phyloP scores from a whole-genome alignment of 2,888 invertebrate species.

The Phymatocera aterrima region DNA sequence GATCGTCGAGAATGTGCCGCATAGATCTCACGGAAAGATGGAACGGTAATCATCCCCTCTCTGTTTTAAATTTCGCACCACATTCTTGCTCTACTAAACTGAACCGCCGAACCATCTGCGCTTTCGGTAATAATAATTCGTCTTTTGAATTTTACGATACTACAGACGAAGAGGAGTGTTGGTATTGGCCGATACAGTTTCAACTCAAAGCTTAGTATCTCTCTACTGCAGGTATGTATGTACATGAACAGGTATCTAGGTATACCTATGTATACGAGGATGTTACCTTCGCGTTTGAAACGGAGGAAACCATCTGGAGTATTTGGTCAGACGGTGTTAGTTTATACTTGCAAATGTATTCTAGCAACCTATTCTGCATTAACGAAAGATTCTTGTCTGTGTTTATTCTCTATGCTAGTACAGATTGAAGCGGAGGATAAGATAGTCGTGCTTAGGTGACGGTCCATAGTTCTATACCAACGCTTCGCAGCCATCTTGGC shows the following conservation, averaged over 20 bases:
- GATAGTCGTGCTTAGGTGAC: slow-evolving; percentile 47
- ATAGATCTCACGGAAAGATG: background rate
- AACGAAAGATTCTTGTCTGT: slow-evolving; percentile 49
- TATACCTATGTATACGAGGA: background rate
- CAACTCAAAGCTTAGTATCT: background rate
- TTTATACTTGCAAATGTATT: slow-evolving; percentile 70
- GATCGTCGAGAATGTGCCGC: background rate
- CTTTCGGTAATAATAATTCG: background rate
- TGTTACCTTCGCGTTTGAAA: background rate
- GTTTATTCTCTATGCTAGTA: slow-evolving; percentile 58
- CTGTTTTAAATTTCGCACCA: background rate
- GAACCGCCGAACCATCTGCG: slow-evolving; percentile 1
- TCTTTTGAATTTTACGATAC: slow-evolving; percentile 17
- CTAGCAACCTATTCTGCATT: slow-evolving; percentile 52
- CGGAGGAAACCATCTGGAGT: slow-evolving; percentile 49
- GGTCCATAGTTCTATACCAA: slow-evolving; percentile 50
- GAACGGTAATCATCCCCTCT: background rate
- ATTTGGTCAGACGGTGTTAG: slow-evolving; percentile 61
- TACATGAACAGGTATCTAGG: background rate
- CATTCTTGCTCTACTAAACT: background rate
- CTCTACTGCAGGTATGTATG: slow-evolving; percentile 1
- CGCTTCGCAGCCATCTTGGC: slow-evolving; percentile 59
- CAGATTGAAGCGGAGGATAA: slow-evolving; percentile 41
- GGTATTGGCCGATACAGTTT: background rate
- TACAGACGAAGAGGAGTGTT: background rate